Conservation (phyloP, 2,888 invertebrate species). For the Microplitis deprimator region DNA sequence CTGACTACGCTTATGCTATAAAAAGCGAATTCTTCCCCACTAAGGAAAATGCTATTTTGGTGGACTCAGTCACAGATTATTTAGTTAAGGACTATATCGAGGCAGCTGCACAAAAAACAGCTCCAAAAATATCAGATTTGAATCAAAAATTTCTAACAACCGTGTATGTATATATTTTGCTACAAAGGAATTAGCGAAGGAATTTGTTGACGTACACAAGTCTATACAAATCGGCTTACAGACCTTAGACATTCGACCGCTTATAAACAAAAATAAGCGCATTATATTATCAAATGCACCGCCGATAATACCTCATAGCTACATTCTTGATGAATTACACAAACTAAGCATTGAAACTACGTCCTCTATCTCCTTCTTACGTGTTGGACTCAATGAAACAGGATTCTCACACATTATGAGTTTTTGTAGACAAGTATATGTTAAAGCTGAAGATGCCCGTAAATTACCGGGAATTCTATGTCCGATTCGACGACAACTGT, state of each 20-base stretch:
- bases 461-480: slow-evolving; percentile 39
- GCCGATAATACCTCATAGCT: slow-evolving; percentile 45
- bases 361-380: slow-evolving; percentile 42
- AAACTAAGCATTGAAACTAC: slow-evolving; percentile 36
- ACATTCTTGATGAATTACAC: slow-evolving; percentile 40
- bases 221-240: slow-evolving; percentile 32
- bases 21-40: no score
- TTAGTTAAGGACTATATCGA: no score
- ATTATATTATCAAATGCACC: slow-evolving; percentile 47
- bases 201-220: slow-evolving; percentile 32
- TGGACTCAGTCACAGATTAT: no score
- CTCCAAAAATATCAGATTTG: slow-evolving; percentile 30
- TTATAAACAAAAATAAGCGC: slow-evolving; percentile 39
- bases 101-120: neutral
- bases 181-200: slow-evolving; percentile 32
- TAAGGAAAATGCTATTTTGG: no score
- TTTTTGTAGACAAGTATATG: slow-evolving; percentile 46
- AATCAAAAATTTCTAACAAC: slow-evolving; percentile 37
- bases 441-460: slow-evolving; percentile 40
- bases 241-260: slow-evolving; percentile 37
- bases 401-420: slow-evolving; percentile 43
- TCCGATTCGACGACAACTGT: slow-evolving; percentile 19
- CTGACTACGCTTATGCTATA: no score
- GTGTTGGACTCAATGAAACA: slow-evolving; percentile 42
- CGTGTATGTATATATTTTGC: slow-evolving; percentile 40